These are phyloP conservation scores for Astreopora myriophthalma DNA, from an alignment of 64 coral and sea anemone species.

Conservation along the genomic window DNA sequence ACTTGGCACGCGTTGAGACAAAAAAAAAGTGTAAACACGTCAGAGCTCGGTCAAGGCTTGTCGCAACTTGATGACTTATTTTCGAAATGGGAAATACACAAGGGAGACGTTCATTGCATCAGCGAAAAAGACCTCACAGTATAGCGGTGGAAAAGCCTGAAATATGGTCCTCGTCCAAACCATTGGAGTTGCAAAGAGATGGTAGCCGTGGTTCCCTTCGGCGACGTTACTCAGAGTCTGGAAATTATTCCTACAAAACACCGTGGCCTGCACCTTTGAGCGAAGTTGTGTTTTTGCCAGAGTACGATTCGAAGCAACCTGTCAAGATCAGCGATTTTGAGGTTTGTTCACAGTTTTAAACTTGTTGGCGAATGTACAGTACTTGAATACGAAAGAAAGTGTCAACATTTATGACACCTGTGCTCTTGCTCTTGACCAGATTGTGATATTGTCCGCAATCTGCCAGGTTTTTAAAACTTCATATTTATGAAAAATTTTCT, in stretches of 20 bases:
- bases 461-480: background rate
- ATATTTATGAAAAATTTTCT: background rate
- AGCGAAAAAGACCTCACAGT: conserved; percentile 67
- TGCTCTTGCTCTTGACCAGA: background rate
- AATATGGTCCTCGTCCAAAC: conserved; percentile 38
- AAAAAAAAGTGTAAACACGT: background rate
- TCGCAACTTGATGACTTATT: background rate
- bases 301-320: conserved; percentile 86
- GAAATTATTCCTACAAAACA: conserved; percentile 89
- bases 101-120: conserved; percentile 13
- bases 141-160: conserved; percentile 87
- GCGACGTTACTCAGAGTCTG: conserved; percentile 78
- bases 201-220: conserved; percentile 79
- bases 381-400: background rate
- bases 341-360: conserved; percentile 51
- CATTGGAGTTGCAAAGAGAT: conserved; percentile 48
- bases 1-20: background rate
- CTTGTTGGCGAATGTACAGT: background rate
- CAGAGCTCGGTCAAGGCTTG: background rate
- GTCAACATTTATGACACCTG: background rate
- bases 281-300: conserved; percentile 85
- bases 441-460: background rate
- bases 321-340: conserved; percentile 93
- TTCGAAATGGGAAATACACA: conserved; percentile 84
- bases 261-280: conserved; percentile 88